Conservation (phyloP, 2,888 invertebrate genomes). For the Notodonta ziczac region DNA sequence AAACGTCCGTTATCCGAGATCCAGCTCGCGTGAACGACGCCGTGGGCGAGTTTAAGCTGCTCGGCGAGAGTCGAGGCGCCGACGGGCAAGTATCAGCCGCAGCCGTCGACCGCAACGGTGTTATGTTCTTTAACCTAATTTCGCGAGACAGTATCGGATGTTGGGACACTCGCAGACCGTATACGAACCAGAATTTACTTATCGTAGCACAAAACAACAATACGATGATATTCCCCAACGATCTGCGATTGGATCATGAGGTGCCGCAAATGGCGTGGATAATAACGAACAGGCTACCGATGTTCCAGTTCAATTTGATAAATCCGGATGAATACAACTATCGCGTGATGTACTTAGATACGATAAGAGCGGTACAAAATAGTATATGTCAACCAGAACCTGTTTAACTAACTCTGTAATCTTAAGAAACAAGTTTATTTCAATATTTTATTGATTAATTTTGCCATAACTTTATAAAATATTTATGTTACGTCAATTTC, state of each 20-base stretch:
- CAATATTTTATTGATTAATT: not conserved
- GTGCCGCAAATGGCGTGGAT: slow-evolving; percentile 89
- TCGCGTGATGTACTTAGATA: slow-evolving; percentile 88
- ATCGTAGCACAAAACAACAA: slow-evolving; percentile 86
- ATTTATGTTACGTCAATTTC: slow-evolving; percentile 11
- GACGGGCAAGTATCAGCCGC: slow-evolving; percentile 90
- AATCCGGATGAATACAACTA: slow-evolving; percentile 89
- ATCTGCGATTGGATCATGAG: slow-evolving; percentile 90
- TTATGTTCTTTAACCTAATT: slow-evolving; percentile 93
- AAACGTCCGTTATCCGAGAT: slow-evolving; percentile 88
- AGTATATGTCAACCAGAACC: slow-evolving; percentile 82
- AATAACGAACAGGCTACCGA: slow-evolving; percentile 89
- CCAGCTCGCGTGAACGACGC: slow-evolving; percentile 74
- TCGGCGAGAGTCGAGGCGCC: slow-evolving; percentile 83
- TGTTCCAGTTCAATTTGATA: slow-evolving; percentile 89
- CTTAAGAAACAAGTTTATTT: not conserved
- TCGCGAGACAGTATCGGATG: slow-evolving; percentile 91
- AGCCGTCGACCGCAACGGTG: slow-evolving; percentile 88
- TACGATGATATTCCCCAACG: slow-evolving; percentile 91
- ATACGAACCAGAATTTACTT: slow-evolving; percentile 86
- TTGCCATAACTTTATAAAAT: slow-evolving; percentile 17
- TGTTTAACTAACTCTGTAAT: slow-evolving; percentile 5
- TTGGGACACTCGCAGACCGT: slow-evolving; percentile 92
- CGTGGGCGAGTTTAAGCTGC: slow-evolving; percentile 69
- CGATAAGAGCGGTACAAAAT: slow-evolving; percentile 84